These are phyloP conservation scores for Puntigrus tetrazona DNA, from an alignment of 2,113 vertebrate genomes.

Conservation along the genomic window DNA sequence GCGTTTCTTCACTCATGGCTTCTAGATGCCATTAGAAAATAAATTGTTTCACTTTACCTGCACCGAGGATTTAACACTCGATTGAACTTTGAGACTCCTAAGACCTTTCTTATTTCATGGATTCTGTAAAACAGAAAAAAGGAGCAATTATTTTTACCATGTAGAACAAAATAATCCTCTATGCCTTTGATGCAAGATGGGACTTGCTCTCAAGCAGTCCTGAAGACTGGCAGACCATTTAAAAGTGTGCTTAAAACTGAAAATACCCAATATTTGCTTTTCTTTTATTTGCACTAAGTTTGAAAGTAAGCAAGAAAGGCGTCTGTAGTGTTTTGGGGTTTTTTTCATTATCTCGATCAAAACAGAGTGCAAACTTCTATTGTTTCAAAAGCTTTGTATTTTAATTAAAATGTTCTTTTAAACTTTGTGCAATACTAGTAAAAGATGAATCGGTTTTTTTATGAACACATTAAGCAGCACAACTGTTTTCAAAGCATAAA, in stretches of 20 bases:
- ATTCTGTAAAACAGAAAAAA: slow-evolving; percentile 29
- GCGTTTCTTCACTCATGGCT: neutral
- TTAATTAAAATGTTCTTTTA: neutral
- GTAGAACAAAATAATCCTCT: slow-evolving; percentile 4
- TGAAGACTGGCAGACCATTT: neutral
- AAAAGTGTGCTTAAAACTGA: neutral
- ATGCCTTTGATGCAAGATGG: neutral
- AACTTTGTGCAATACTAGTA: neutral
- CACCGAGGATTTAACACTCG: slow-evolving; percentile 30
- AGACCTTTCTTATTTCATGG: slow-evolving; percentile 20
- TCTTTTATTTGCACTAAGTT: neutral
- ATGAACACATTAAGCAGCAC: no score
- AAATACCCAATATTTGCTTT: neutral
- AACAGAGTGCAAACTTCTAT: neutral
- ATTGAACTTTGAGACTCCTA: neutral
- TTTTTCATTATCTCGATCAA: neutral
- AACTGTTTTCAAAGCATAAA: no score
- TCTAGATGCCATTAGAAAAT: no score
- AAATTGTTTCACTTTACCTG: slow-evolving; percentile 1
- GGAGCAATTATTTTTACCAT: neutral
- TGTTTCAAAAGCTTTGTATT: neutral
- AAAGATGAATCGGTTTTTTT: neutral
- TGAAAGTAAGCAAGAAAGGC: neutral
- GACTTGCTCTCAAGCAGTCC: neutral
- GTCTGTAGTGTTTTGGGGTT: no score